Evolutionary conservation across 2,113 vertebrate genomes (phyloP).

Genomic region (Pluvialis apricaria): DNA sequence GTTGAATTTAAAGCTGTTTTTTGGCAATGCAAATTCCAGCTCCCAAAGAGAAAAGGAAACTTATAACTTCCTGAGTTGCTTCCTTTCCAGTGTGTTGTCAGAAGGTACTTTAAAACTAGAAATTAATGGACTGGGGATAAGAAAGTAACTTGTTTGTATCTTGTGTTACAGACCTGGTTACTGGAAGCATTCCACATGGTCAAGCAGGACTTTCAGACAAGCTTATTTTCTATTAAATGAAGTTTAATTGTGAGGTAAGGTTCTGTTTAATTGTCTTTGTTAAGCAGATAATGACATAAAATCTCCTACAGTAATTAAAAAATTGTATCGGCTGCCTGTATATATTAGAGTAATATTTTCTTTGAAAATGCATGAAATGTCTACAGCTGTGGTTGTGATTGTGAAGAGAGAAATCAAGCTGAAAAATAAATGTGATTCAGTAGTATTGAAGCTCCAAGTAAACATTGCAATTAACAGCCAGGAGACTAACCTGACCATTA

Average conservation of each 20-base stretch:
- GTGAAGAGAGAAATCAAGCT: neutral
- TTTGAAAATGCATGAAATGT: neutral
- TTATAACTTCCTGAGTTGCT: slow-evolving; percentile 44
- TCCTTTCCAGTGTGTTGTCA: slow-evolving; percentile 35
- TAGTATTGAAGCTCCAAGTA: neutral
- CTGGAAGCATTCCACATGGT: slow-evolving; percentile 35
- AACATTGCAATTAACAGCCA: neutral
- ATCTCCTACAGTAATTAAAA: neutral
- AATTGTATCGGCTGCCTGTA: neutral
- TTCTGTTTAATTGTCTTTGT: neutral
- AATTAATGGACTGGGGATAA: neutral
- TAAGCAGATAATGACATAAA: neutral
- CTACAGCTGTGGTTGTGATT: neutral
- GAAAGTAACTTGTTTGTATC: slow-evolving; percentile 9
- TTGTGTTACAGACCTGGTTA: slow-evolving; percentile 44
- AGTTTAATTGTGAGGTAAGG: slow-evolving; percentile 61
- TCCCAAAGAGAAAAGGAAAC: slow-evolving; percentile 27
- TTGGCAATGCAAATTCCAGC: slow-evolving; percentile 20
- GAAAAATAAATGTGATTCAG: neutral
- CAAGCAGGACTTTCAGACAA: neutral
- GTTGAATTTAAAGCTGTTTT: neutral
- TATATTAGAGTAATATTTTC: neutral
- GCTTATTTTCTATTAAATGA: slow-evolving; percentile 13
- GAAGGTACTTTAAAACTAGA: neutral
- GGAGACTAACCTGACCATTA: neutral